These are phyloP conservation scores for Noctuana brunneofusca DNA, from an alignment of 2,888 invertebrate species.

Conservation along the genomic window DNA sequence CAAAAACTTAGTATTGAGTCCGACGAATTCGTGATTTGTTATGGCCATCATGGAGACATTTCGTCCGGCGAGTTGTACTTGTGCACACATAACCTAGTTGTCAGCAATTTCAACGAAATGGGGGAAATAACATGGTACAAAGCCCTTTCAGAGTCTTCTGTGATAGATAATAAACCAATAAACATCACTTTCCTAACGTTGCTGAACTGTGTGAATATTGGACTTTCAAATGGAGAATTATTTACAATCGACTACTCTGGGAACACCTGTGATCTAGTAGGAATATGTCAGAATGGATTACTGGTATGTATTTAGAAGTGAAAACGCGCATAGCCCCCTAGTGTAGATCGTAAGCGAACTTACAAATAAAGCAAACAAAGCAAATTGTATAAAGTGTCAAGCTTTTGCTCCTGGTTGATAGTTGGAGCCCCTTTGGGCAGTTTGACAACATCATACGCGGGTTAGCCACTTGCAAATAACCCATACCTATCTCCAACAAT, in stretches of 20 bases:
- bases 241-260: slow-evolving; percentile 59
- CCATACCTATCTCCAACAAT: no score
- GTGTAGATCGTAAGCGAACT: no score
- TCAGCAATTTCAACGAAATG: slow-evolving; percentile 56
- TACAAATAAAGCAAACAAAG: no score
- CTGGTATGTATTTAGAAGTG: slow-evolving; percentile 58
- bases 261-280: slow-evolving; percentile 55
- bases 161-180: slow-evolving; percentile 74
- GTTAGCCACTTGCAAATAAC: no score
- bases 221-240: slow-evolving; percentile 69
- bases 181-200: slow-evolving; percentile 66
- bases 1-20: slow-evolving; percentile 49
- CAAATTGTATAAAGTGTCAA: no score
- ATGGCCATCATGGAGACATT: slow-evolving; percentile 62
- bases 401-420: no score
- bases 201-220: slow-evolving; percentile 62
- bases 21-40: slow-evolving; percentile 53
- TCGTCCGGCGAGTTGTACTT: slow-evolving; percentile 60
- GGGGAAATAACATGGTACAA: slow-evolving; percentile 61
- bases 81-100: slow-evolving; percentile 66
- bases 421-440: no score
- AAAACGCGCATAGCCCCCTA: no score
- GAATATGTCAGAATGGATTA: slow-evolving; percentile 64
- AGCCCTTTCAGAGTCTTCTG: slow-evolving; percentile 55
- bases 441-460: no score